phyloP scores from a whole-genome alignment of 2,113 vertebrate genomes.

The Collichthys lucidus region DNA sequence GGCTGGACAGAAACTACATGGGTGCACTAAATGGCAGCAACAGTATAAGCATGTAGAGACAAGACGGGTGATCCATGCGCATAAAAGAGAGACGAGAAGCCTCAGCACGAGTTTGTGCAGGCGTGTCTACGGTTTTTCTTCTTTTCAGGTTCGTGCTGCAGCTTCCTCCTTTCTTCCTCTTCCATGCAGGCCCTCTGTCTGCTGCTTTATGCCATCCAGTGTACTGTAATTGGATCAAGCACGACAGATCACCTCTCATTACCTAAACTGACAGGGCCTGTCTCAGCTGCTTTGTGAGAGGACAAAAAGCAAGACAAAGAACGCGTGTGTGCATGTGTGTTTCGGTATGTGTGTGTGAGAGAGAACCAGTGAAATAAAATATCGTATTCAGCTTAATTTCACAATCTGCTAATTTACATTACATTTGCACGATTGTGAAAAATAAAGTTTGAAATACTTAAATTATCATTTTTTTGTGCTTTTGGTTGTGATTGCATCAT shows the following conservation, averaged over 20 bases:
- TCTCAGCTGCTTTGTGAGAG: slow-evolving; percentile 46
- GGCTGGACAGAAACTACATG: slow-evolving; percentile 39
- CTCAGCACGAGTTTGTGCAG: not conserved
- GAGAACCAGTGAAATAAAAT: not conserved
- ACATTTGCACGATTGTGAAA: not conserved
- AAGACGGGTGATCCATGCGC: not conserved
- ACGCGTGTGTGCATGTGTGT: not conserved
- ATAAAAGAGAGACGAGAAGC: not conserved
- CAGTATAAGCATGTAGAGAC: not conserved
- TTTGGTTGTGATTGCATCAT: not conserved
- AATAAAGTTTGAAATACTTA: not conserved
- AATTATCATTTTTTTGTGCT: not conserved
- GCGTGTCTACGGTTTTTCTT: not conserved
- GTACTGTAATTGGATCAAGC: slow-evolving; percentile 64
- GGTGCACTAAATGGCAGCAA: not conserved
- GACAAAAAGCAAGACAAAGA: slow-evolving; percentile 38
- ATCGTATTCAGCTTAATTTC: not conserved
- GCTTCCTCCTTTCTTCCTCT: not conserved
- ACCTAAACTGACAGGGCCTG: slow-evolving; percentile 60
- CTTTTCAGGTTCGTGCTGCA: not conserved
- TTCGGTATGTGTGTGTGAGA: slow-evolving; percentile 4
- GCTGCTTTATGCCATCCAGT: slow-evolving; percentile 32
- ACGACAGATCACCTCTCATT: slow-evolving; percentile 68
- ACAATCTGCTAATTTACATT: not conserved
- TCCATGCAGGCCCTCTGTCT: not conserved